These are phyloP conservation scores for Aurelia aurita complex sp. Pacific DNA, from an alignment of 30 jellyfish, hydroid and myxozoan genomes.

Conservation along the genomic window DNA sequence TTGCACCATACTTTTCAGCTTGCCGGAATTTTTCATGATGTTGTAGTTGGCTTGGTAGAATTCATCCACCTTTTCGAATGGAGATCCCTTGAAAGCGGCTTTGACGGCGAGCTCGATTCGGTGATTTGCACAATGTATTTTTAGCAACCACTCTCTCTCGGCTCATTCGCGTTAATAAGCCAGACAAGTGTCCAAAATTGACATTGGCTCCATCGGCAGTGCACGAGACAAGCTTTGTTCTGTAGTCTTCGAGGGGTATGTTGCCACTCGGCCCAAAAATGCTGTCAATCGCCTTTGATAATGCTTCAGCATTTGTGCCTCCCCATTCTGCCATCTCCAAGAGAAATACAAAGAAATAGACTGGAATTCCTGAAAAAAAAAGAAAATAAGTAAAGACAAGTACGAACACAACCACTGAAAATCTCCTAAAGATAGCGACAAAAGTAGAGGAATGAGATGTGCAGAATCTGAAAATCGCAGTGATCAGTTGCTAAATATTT, in stretches of 20 bases:
- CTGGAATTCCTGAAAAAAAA: neutral
- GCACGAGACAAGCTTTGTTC: constrained; percentile 32
- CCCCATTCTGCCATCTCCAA: constrained; percentile 59
- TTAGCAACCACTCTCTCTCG: constrained; percentile 68
- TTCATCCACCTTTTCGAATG: constrained; percentile 45
- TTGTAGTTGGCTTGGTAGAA: constrained; percentile 38
- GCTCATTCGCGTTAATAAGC: constrained; percentile 39
- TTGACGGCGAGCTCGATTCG: constrained; percentile 81
- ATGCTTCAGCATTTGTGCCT: constrained; percentile 51
- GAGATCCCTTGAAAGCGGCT: constrained; percentile 48
- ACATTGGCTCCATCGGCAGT: constrained; percentile 79
- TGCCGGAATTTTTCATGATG: constrained; percentile 62
- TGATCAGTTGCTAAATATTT: too few relatives aligned
- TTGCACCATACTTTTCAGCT: constrained; percentile 18
- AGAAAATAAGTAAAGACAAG: too few relatives aligned
- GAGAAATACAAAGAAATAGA: constrained; percentile 26
- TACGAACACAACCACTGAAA: too few relatives aligned
- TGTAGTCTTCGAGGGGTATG: constrained; percentile 39
- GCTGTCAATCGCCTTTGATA: constrained; percentile 13
- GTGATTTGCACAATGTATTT: constrained; percentile 72
- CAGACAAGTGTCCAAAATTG: constrained; percentile 57
- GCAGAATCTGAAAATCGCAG: too few relatives aligned
- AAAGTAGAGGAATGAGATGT: too few relatives aligned
- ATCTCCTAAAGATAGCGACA: too few relatives aligned
- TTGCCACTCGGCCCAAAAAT: constrained; percentile 11